Percentiles rank a stretch among this genome's conserved stretches.
phyloP scores from a whole-genome alignment of 92 coral and sea anemone genomes.

The Parazoanthus swiftii region DNA sequence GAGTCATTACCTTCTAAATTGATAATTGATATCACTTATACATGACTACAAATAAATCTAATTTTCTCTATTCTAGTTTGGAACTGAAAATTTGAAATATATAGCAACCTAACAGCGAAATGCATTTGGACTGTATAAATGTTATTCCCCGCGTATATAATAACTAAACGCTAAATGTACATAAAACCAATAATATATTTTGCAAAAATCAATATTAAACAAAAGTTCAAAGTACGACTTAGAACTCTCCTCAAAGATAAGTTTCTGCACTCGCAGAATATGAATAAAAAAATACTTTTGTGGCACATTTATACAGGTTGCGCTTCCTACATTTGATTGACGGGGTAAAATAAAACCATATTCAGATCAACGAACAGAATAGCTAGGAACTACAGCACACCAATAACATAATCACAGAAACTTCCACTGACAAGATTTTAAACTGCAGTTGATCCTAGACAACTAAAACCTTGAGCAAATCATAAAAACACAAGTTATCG shows the following conservation, averaged over 20 bases:
- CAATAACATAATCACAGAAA: no score
- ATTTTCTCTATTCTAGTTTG: not conserved
- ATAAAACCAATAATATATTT: not conserved
- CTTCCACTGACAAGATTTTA: no score
- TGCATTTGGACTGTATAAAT: not conserved
- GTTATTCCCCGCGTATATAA: not conserved
- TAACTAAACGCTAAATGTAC: not conserved
- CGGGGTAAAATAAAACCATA: no score
- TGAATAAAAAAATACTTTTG: no score
- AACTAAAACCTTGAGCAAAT: no score
- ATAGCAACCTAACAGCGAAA: not conserved
- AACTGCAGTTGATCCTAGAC: no score
- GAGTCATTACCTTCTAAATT: constrained; percentile 2
- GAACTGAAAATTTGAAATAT: not conserved
- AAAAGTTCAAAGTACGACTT: no score
- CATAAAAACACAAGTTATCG: no score
- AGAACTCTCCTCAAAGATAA: not conserved
- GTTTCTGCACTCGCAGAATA: not conserved
- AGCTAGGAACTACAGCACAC: no score
- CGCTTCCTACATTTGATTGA: no score
- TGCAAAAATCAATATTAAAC: not conserved
- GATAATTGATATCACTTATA: not conserved
- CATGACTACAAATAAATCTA: not conserved
- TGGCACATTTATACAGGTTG: no score
- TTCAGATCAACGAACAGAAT: no score